These are phyloP conservation scores for Plusia festucae DNA, from an alignment of 2,888 invertebrate species.

Conservation along the genomic window DNA sequence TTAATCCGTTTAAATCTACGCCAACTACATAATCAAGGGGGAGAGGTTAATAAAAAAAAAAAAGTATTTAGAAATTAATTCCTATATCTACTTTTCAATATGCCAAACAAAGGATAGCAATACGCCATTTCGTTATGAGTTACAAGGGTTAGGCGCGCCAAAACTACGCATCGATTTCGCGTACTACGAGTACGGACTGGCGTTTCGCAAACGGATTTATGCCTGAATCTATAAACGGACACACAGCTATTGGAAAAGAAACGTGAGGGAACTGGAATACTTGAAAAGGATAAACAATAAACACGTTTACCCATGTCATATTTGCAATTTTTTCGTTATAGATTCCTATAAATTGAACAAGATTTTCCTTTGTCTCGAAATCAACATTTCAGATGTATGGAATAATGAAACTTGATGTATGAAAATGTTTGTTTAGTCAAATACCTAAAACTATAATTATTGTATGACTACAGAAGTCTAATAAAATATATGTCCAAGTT, in stretches of 20 bases:
- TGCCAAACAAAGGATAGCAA: conserved; percentile 60
- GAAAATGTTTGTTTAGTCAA: not conserved
- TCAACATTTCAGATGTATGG: conserved; percentile 7
- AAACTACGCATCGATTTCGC: conserved; percentile 77
- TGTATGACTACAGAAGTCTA: too few species aligned
- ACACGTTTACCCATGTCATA: conserved; percentile 55
- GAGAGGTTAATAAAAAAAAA: too few species aligned
- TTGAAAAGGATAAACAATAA: conserved; percentile 57
- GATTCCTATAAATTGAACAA: conserved; percentile 11
- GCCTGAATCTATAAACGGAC: conserved; percentile 72
- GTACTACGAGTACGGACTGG: conserved; percentile 66
- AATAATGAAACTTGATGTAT: not conserved
- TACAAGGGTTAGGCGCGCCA: conserved; percentile 76
- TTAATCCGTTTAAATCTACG: too few species aligned
- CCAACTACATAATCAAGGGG: too few species aligned
- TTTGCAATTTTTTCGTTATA: conserved; percentile 39
- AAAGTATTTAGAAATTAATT: conserved; percentile 30
- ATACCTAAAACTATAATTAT: not conserved
- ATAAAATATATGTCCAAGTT: too few species aligned
- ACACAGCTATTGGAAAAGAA: conserved; percentile 61
- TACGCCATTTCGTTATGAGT: conserved; percentile 72
- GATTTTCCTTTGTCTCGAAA: conserved; percentile 16
- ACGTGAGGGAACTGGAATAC: conserved; percentile 58
- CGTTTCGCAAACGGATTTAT: conserved; percentile 82
- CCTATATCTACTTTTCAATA: conserved; percentile 57